Evolutionary conservation across 2,113 vertebrate genomes (phyloP), one percentile per base, ranked within the genome.

Genomic region (Aleadryas rufinucha): DNA sequence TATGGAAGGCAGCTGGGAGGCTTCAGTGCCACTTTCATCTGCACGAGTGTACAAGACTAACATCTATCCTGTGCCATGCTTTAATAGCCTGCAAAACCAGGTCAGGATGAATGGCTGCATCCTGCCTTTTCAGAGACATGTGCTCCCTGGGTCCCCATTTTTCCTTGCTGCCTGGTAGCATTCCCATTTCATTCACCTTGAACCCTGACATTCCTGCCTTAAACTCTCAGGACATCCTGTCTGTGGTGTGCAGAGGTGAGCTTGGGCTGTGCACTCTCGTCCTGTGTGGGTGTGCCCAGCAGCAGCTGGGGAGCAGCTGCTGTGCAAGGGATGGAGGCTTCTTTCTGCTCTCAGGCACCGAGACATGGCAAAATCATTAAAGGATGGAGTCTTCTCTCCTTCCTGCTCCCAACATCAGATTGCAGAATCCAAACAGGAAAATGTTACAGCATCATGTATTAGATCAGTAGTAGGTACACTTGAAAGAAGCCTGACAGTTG

Each of bases 201-300:
- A 60, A 23, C 59, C 59, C 45, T 11, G 23, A 52, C 24, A 42
- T 44, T 49, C 28, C 49, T 50, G 39, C 59, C 13, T 26, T 27
- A n/a, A 72, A 23, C 39, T 16, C n/a, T 39, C 42, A 11, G 28
- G 61, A 19, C 27, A 77, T 14, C 4, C 5, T 35, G 13, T 31
- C 31, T 0, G 0, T 3, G 3, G 10, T 28, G 30, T 30, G 61
- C 12, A 9, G 21, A 21, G 24, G 33, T 33, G 79, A 75, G 42
- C 21, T 57, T 11, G 31, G 23, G 49, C 47, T 76, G 33, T 39
- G 47, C 24, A 12, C 42, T 64, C 16, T 42, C 30, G 47, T 49
- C 28, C 47, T 20, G 41, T 0, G 0, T 4, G 10, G 39, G 27
- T 13, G 28, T 2, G 3, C 30, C 57, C 65, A 66, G 50, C 74